Evolutionary conservation across 2,797 vertebrate species (phyloP), one percentile per base, ranked within the genome.

Genomic region (Chelon labrosus): DNA sequence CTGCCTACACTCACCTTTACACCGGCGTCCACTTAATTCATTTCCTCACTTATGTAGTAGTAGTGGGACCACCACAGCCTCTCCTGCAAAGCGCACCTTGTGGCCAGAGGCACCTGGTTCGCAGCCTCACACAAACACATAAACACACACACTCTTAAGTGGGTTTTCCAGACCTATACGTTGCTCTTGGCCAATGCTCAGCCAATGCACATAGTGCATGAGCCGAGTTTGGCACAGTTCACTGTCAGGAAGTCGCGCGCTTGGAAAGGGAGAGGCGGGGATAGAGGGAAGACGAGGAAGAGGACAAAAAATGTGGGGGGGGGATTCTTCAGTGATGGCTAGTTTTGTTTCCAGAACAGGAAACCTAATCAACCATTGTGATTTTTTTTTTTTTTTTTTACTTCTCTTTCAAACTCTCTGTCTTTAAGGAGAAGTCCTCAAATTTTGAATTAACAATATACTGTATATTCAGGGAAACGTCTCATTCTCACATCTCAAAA

Each of bases 31-130:
- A 90, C 89, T 91, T 88, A 89, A 81, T 89, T 85, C 66, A 88
- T 89, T 91, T 89, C 88, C 91, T 79, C 79, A 85, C 84, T 89
- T 84, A 83, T 78, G 84, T 80, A 82, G 84, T 89, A 87, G 85
- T 89, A 70, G 70, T 74, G 58, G 65, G 82, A 87, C 55, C 64
- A 69, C 86, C 80, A 85, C 80, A 90, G 64, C 57, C 85, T 84
- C 83, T 84, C 67, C 77, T 81, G 85, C 68, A 83, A 85, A 87
- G 75, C 75, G 72, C 75, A 88, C 80, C 84, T 82, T 88, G 88
- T 79, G 88, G 89, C 70, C 42, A 86, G 72, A 81, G 79, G 66
- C 70, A 63, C 73, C 78, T 62, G 35, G 69, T 81, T 44, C 85
- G 82, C 82, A 75, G 65, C 64, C 62, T 73, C 76, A 10, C 79